Evolutionary conservation across 92 coral and sea anemone species (phyloP).

Genomic region (Actinostola sp.): DNA sequence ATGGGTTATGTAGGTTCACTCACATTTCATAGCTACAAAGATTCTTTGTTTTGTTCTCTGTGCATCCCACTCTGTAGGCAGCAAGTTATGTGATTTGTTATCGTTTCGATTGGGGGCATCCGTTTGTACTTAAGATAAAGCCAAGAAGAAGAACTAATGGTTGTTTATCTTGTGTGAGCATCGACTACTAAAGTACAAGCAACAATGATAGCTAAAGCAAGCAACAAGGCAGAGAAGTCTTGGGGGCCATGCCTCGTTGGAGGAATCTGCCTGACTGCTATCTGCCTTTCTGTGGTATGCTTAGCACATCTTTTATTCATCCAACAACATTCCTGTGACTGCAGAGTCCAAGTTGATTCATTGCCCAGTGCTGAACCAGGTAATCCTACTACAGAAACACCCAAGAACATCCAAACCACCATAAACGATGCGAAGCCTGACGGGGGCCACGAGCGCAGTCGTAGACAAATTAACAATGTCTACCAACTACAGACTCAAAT

Average conservation of each 20-base stretch:
- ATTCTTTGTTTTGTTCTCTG: background rate
- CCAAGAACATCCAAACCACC: too few relatives aligned
- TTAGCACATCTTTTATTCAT: conserved; percentile 25
- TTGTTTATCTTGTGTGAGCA: too few relatives aligned
- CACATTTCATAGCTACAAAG: conserved; percentile 16
- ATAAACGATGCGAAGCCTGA: background rate
- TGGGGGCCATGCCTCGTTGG: conserved; percentile 24
- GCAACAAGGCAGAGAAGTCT: conserved; percentile 2
- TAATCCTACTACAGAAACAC: conserved; percentile 1
- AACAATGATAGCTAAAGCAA: conserved; percentile 1
- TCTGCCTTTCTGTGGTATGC: conserved; percentile 33
- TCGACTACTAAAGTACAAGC: background rate
- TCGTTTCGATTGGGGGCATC: background rate
- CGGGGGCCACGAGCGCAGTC: conserved; percentile 4
- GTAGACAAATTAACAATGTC: conserved; percentile 15
- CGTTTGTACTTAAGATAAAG: background rate
- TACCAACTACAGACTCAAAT: conserved; percentile 43
- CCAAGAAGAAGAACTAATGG: too few relatives aligned
- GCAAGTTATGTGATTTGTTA: background rate
- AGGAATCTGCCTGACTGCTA: conserved; percentile 21
- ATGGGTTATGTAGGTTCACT: too few relatives aligned
- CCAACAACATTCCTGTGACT: conserved; percentile 27
- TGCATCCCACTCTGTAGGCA: background rate
- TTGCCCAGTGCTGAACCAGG: background rate
- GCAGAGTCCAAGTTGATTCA: background rate